A percentile compares a stretch with the other conserved stretches of the same genome.
Evolutionary conservation across 2,797 vertebrate genomes (phyloP).

Genomic region (Lophotriccus pileatus): DNA sequence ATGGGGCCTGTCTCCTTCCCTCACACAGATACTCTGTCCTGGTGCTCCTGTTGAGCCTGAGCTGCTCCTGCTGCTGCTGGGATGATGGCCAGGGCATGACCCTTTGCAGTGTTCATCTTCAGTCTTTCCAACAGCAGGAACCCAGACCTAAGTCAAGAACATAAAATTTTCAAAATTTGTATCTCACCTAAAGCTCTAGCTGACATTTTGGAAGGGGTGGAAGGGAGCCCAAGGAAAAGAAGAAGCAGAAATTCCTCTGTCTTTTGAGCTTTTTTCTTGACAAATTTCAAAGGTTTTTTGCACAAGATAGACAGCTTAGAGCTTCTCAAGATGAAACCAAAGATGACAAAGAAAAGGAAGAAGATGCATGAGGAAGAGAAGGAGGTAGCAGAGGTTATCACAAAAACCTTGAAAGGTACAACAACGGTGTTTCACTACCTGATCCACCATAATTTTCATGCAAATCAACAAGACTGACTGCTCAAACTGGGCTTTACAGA

Average conservation of each 20-base stretch:
- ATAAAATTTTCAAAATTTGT: neutral
- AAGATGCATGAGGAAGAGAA: neutral
- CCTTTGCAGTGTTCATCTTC: neutral
- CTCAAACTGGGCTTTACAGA: neutral
- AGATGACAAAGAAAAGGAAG: neutral
- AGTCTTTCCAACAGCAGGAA: neutral
- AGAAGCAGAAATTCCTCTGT: neutral
- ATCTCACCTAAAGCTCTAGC: neutral
- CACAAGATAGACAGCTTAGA: neutral
- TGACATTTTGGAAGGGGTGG: neutral
- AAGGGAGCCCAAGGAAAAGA: neutral
- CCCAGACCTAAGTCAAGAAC: neutral
- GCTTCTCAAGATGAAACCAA: neutral
- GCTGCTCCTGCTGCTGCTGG: neutral
- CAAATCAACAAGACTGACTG: neutral
- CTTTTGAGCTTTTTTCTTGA: neutral
- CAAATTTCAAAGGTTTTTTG: neutral
- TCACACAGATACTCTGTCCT: neutral
- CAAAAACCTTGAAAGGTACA: neutral
- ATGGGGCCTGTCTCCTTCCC: rapidly evolving
- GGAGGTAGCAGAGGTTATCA: neutral
- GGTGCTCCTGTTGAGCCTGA: neutral
- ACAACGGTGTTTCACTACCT: neutral
- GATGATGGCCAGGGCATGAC: neutral
- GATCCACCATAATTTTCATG: neutral